Evolutionary conservation across 1,140 invertebrate species (phyloP).

Genomic region (Sinella curviseta): DNA sequence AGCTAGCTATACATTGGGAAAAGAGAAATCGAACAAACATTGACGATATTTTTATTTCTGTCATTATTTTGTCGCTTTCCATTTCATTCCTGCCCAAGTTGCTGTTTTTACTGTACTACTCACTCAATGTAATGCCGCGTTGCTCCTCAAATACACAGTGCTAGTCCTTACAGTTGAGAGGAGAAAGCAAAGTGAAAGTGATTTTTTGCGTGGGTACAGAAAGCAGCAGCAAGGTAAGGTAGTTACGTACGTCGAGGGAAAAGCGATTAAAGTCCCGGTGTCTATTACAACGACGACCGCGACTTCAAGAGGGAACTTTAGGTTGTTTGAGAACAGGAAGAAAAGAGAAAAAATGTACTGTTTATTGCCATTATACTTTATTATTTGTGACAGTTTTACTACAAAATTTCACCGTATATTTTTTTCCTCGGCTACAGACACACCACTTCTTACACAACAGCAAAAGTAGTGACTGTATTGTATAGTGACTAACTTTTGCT

Average conservation of each 20-base stretch:
- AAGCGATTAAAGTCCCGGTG: constrained; percentile 1
- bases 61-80: neutral
- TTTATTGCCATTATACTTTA: constrained; percentile 26
- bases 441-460: too few relatives aligned
- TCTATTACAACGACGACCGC: neutral
- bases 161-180: neutral
- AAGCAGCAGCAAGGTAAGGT: neutral
- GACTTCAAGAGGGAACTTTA: too few relatives aligned
- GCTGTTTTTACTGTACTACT: too few relatives aligned
- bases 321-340: too few relatives aligned
- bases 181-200: too few relatives aligned
- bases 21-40: neutral
- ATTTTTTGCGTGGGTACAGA: too few relatives aligned
- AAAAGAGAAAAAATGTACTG: neutral
- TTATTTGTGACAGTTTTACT: constrained; percentile 24
- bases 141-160: neutral
- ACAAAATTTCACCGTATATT: neutral
- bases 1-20: neutral
- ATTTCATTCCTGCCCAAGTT: neutral
- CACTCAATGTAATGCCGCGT: neutral
- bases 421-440: too few relatives aligned
- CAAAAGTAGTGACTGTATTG: too few relatives aligned
- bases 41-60: neutral
- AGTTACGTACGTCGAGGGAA: neutral
- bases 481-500: neutral